Evolutionary conservation across 2,888 invertebrate genomes (phyloP), one percentile per base, ranked within the genome.

Genomic region (Clivina fossor): DNA sequence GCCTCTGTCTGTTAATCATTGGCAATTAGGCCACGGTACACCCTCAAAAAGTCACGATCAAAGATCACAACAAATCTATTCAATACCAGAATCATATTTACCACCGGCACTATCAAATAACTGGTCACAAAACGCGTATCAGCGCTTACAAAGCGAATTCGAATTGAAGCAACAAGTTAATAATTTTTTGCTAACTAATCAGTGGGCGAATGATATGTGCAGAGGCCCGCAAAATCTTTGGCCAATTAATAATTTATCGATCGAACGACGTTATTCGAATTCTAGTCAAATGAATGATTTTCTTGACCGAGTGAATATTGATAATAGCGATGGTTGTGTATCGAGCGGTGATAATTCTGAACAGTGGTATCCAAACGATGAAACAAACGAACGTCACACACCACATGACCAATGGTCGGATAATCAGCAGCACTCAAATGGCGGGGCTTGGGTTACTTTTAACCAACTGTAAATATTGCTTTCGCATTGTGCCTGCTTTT

Each of bases 381-480:
- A 57, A 56, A 58, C 53, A 59, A 58, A 58, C 28, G 57, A 32
- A 57, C 57, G 53, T 26, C 57, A 57, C 56, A 35, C 56, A 58
- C 24, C 28, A 43, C 56, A 56, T 37, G 46, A 56, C 56, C 59
- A 59, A 53, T 53, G 59, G 40, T 51, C 58, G 38, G 49, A 61
- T 58, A 62, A 56, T 62, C 60, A 59, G 54, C 46, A 24, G 57
- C 50, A 60, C 58, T 60, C 58, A 60, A 63, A 64, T 59, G 63
- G 64, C 62, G 69, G 67, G 65, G 68, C 71, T 70, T 75, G 75
- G 75, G 75, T 75, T 69, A 70, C 71, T 70, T 75, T 74, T 72
- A 71, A 70, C 68, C 73, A 73, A 69, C 69, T 73, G 73, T 75
- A 74, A 74, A 72, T 71, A 71, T 72, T 70, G 68, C 71, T 69